phyloP scores from a whole-genome alignment of 2,797 vertebrate genomes.

The Platyrinchus mystaceus region DNA sequence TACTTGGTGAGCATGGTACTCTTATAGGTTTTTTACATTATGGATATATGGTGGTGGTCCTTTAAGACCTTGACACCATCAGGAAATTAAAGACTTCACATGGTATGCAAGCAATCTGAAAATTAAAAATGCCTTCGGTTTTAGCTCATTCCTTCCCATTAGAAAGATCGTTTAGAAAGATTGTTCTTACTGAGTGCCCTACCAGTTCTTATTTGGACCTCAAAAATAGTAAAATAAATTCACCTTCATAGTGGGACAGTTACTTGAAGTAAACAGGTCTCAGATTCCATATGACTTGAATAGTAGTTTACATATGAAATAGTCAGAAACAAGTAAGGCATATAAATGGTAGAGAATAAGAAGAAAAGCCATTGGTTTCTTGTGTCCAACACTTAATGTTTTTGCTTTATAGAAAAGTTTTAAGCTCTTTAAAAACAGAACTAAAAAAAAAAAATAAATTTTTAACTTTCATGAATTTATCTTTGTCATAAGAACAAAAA shows the following conservation, averaged over 20 bases:
- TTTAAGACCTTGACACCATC: neutral
- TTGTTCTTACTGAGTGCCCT: neutral
- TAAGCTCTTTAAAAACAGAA: neutral
- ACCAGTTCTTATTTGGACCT: neutral
- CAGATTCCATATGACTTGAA: neutral
- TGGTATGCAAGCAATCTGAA: neutral
- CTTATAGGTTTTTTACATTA: neutral
- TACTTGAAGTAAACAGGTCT: neutral
- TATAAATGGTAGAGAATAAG: neutral
- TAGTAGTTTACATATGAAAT: neutral
- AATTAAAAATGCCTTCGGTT: neutral
- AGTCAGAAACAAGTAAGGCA: neutral
- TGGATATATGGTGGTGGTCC: neutral
- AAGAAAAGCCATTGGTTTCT: neutral
- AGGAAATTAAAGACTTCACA: neutral
- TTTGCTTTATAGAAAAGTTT: neutral
- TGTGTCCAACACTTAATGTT: neutral
- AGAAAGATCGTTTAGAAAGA: neutral
- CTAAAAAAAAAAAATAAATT: neutral
- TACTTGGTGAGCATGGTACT: neutral
- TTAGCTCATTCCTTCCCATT: neutral
- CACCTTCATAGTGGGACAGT: neutral
- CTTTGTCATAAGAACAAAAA: neutral
- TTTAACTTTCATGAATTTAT: neutral
- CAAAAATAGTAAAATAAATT: neutral